Conservation (phyloP, 2,888 invertebrate species). For the Pecten maximus region DNA sequence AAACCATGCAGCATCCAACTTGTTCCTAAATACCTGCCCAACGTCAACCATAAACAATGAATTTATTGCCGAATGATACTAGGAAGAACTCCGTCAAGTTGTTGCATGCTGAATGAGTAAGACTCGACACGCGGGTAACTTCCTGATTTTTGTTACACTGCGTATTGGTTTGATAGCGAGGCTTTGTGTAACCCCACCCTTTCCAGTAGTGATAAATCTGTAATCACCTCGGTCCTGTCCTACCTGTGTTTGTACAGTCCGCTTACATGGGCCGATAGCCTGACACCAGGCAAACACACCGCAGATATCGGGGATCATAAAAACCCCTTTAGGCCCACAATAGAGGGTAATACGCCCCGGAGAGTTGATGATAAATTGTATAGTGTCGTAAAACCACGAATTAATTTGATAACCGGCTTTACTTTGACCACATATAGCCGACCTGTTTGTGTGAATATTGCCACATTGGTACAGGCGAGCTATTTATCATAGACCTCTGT, state of each 20-base stretch:
- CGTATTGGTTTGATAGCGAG: neutral
- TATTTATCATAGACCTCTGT: neutral
- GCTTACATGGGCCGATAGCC: neutral
- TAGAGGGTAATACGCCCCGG: neutral
- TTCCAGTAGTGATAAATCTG: neutral
- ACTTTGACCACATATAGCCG: neutral
- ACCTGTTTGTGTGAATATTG: neutral
- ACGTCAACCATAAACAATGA: no score
- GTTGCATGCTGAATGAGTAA: neutral
- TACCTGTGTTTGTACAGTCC: constrained; percentile 16
- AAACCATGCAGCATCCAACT: no score
- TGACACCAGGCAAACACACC: neutral
- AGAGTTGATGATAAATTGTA: neutral
- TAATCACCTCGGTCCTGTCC: neutral
- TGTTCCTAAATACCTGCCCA: no score
- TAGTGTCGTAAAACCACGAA: constrained; percentile 4
- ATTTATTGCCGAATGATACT: neutral
- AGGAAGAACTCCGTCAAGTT: neutral
- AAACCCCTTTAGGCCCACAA: neutral
- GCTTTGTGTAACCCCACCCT: neutral
- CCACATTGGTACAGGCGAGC: neutral
- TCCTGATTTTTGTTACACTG: neutral
- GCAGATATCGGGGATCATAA: neutral
- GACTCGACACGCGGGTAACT: neutral
- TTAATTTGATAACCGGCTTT: constrained; percentile 23